These are phyloP conservation scores for Hepsetus odoe DNA, from an alignment of 2,113 vertebrate species.

Conservation along the genomic window DNA sequence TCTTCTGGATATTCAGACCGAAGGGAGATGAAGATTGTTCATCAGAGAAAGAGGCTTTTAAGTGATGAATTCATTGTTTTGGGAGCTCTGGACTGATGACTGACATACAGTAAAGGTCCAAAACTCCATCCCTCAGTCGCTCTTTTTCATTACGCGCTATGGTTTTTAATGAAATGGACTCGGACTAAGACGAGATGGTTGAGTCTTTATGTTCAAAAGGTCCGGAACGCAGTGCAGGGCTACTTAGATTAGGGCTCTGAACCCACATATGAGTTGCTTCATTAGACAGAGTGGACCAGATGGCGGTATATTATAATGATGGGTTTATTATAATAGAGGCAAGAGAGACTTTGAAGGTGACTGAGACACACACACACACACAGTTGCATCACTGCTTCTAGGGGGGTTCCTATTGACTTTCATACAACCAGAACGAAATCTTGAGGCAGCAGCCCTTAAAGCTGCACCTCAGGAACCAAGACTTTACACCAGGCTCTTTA, in stretches of 20 bases:
- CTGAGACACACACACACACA: neutral
- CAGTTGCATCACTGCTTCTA: neutral
- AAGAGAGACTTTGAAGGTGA: slow-evolving; percentile 17
- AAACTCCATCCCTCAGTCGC: neutral
- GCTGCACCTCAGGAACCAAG: no score
- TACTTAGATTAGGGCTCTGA: neutral
- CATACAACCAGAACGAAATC: no score
- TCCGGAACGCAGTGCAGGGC: neutral
- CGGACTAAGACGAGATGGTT: neutral
- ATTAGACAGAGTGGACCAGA: slow-evolving; percentile 24
- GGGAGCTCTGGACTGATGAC: neutral
- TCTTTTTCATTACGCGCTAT: slow-evolving; percentile 16
- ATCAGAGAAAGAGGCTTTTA: neutral
- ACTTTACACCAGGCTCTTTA: no score
- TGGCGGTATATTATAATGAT: slow-evolving; percentile 6
- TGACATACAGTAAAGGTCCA: neutral
- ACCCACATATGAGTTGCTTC: neutral
- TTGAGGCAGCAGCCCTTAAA: no score
- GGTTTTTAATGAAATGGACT: slow-evolving; percentile 5
- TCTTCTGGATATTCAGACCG: no score
- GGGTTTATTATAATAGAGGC: neutral
- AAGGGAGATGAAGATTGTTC: neutral
- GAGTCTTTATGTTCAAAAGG: neutral
- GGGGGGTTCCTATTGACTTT: neutral
- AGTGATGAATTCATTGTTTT: neutral